Base-by-base conservation (phyloP, 2,888 invertebrate genomes). In the Lymantria dispar region DNA sequence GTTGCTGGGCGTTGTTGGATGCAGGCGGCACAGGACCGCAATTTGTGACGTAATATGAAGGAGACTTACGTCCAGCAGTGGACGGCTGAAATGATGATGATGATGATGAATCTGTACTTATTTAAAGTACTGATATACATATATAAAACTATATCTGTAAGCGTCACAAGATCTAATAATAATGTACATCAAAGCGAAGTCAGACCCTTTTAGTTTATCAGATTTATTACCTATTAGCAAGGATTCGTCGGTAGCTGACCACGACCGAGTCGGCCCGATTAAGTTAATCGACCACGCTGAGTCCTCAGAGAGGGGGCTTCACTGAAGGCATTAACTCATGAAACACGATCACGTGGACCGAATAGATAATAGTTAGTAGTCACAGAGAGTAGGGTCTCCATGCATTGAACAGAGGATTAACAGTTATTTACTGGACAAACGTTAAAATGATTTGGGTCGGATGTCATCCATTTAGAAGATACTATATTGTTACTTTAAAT, bases 211-310 rank as follows among this genome's bases (percentile, higher is more conserved):
- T 56, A 52, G 46, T 48, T 62, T 65, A 64, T 62, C 61, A 64
- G 64, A 68, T 68, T 67, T 67, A 66, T 67, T 52, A 59, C 52
- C 58, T 67, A 67, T 67, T 67, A 65, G 54, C 60, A 55, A 39
- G 56, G 58, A 57, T 64, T 54, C 60, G n/a, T n/a, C 7, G 7
- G 58, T 52, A 56, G 63, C 54, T 63, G 67, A 63, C 67, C 67
- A 60, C 63, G 45, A 48, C 52, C 45, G 52, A 57, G 49, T 52
- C 56, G 59, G 58, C 56, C 65, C 67, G 64, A 69, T 69, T 68
- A 74, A 63, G 50, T 61, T 70, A 74, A 75, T 74, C 72, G 72
- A 62, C 70, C 74, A 74, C 73, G 71, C 69, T 60, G 54, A 64
- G 54, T 64, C 70, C 68, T 64, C 58, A 11, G 66, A 65, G 64